A percentile compares a stretch with the other conserved stretches of the same genome.
These are phyloP conservation scores for Yponomeuta sedellus DNA, from an alignment of 2,888 invertebrate species.

Conservation along the genomic window DNA sequence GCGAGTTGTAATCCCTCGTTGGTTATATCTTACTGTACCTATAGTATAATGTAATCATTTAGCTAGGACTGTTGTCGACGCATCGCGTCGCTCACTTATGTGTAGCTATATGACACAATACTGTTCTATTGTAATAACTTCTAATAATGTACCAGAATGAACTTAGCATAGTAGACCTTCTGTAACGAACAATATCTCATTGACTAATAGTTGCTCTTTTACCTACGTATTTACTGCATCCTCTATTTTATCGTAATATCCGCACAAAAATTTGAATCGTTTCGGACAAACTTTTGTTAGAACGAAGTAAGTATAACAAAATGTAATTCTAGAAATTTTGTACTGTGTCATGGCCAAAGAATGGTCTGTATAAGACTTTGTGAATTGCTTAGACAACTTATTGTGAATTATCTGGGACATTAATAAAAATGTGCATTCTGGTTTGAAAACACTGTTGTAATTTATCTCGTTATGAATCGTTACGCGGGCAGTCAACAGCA, in stretches of 20 bases:
- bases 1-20: slow-evolving; percentile 43
- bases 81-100: not conserved
- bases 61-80: not conserved
- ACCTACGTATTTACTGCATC: not conserved
- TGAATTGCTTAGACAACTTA: slow-evolving; percentile 52
- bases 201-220: not conserved
- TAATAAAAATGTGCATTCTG: slow-evolving; percentile 59
- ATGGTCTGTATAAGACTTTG: slow-evolving; percentile 34
- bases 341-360: slow-evolving; percentile 33
- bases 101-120: not conserved
- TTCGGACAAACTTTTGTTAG: slow-evolving; percentile 15
- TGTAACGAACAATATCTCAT: not conserved
- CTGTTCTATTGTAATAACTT: not conserved
- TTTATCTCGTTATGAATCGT: not conserved
- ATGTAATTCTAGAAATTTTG: slow-evolving; percentile 21
- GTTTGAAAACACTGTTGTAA: slow-evolving; percentile 17
- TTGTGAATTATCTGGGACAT: slow-evolving; percentile 56
- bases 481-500: no score
- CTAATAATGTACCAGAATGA: not conserved
- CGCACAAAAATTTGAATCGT: not conserved
- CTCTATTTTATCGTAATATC: not conserved
- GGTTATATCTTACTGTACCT: not conserved
- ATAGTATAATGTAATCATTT: slow-evolving; percentile 6
- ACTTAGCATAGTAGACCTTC: not conserved
- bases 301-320: slow-evolving; percentile 25